Conservation (phyloP, 1,140 invertebrate species). For the honey bee (Apis mellifera) region DNA sequence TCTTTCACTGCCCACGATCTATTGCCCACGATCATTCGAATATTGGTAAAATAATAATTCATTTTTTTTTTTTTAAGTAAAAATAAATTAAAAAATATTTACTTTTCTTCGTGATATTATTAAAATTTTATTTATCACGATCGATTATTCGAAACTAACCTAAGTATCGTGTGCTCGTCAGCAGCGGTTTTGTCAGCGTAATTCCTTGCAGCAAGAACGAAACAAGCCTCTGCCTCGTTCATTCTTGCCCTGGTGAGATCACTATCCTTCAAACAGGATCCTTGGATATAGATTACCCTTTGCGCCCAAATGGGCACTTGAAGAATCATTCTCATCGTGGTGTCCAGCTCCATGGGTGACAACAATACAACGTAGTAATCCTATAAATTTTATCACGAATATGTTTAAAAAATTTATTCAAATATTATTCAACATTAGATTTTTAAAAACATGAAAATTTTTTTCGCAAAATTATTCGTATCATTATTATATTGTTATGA, state of each 20-base stretch:
- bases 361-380: conserved; percentile 98
- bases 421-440: too few species aligned
- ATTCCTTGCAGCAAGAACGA: conserved; percentile 96
- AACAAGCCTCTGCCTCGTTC: conserved; percentile 98
- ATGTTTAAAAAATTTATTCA: too few species aligned
- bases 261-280: conserved; percentile 96
- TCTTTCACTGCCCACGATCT: conserved; percentile 99
- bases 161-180: conserved; percentile 97
- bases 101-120: background rate
- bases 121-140: too few species aligned
- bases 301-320: conserved; percentile 99
- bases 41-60: background rate
- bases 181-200: conserved; percentile 98
- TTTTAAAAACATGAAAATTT: too few species aligned
- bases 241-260: conserved; percentile 96
- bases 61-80: background rate
- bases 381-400: conserved; percentile 78
- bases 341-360: conserved; percentile 98
- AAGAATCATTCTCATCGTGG: conserved; percentile 98
- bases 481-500: too few species aligned
- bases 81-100: too few species aligned
- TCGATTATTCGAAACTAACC: conserved; percentile 77
- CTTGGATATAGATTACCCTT: conserved; percentile 98
- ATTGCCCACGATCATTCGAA: conserved; percentile 11
- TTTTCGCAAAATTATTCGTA: too few species aligned